A percentile compares a stretch with the other conserved stretches of the same genome.
Conservation (phyloP, 2,113 vertebrate genomes). For the Pipa parva region DNA sequence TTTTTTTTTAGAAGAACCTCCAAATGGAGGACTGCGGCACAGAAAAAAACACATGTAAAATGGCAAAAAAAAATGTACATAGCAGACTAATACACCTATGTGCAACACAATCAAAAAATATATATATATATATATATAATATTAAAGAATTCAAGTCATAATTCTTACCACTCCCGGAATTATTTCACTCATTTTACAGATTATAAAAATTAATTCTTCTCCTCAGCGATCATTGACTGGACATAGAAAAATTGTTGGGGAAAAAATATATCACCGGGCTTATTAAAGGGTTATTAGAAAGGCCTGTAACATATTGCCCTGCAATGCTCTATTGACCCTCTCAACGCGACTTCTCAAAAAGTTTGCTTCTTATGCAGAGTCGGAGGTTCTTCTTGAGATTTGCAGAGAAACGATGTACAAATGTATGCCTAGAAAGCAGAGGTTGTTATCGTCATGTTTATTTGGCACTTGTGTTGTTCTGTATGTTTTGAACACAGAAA, state of each 20-base stretch:
- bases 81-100: slow-evolving; percentile 75
- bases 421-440: slow-evolving; percentile 50
- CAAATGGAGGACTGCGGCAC: slow-evolving; percentile 66
- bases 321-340: slow-evolving; percentile 14
- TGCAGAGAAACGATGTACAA: slow-evolving; percentile 62
- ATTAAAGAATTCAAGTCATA: slow-evolving; percentile 78
- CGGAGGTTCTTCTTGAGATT: slow-evolving; percentile 64
- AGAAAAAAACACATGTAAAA: slow-evolving; percentile 80
- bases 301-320: slow-evolving; percentile 9
- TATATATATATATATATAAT: slow-evolving; percentile 33
- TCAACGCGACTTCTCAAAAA: neutral
- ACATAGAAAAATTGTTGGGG: slow-evolving; percentile 57
- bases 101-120: slow-evolving; percentile 74
- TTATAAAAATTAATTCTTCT: slow-evolving; percentile 61
- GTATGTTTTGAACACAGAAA: slow-evolving; percentile 64
- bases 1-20: slow-evolving; percentile 41
- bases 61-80: slow-evolving; percentile 71
- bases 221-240: slow-evolving; percentile 75
- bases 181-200: slow-evolving; percentile 68
- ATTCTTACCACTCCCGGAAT: slow-evolving; percentile 67
- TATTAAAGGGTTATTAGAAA: neutral
- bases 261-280: slow-evolving; percentile 6
- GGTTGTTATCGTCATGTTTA: slow-evolving; percentile 49
- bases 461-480: slow-evolving; percentile 73
- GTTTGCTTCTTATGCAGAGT: slow-evolving; percentile 63